A percentile compares a stretch with the other conserved stretches of the same genome.
phyloP scores from a whole-genome alignment of 2,797 vertebrate genomes.

The Phyllotis vaccarum region DNA sequence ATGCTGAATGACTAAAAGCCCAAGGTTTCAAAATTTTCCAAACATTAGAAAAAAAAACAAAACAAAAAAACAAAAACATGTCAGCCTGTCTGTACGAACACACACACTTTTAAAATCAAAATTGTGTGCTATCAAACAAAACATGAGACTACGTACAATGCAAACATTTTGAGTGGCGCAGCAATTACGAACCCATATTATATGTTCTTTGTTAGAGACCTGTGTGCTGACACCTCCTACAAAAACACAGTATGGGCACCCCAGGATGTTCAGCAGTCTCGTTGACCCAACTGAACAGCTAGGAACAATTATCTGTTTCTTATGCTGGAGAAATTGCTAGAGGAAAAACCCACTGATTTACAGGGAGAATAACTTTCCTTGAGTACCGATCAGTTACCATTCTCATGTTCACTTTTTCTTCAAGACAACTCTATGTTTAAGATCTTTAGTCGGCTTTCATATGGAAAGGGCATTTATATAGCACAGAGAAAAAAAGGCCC shows the following conservation, averaged over 20 bases:
- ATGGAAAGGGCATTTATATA: neutral
- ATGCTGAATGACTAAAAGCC: neutral
- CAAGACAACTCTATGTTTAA: neutral
- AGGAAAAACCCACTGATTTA: neutral
- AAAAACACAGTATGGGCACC: accelerated
- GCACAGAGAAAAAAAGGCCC: neutral
- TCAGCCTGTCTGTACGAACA: neutral
- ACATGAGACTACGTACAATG: neutral
- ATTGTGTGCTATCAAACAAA: neutral
- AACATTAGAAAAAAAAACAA: neutral
- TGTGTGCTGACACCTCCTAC: accelerated
- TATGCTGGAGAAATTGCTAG: neutral
- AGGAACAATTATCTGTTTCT: neutral
- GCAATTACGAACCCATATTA: neutral
- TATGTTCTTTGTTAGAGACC: neutral
- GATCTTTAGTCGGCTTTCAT: neutral
- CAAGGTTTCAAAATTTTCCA: neutral
- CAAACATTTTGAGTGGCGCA: neutral
- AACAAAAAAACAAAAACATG: no score
- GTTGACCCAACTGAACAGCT: neutral
- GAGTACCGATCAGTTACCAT: neutral
- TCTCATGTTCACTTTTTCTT: neutral
- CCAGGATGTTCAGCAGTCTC: neutral
- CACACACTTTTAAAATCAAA: neutral
- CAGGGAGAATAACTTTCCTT: neutral